These are phyloP conservation scores for Umimayanthus kanabou DNA, from an alignment of 92 coral and sea anemone species.

Conservation along the genomic window DNA sequence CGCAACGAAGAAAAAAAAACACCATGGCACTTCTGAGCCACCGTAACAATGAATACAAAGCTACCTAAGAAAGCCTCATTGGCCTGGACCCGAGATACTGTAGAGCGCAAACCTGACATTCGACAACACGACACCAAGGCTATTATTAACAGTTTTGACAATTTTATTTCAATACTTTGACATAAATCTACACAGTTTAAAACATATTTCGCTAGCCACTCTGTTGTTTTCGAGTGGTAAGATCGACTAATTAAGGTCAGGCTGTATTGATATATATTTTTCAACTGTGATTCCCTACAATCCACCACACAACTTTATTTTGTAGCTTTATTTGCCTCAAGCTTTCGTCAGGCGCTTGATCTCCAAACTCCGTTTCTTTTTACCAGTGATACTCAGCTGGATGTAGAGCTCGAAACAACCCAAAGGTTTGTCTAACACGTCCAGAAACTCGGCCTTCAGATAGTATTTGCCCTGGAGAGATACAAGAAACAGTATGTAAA, in stretches of 20 bases:
- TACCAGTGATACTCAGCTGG: constrained; percentile 44
- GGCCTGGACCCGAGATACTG: too few relatives aligned
- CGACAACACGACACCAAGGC: not conserved
- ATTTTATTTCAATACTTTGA: not conserved
- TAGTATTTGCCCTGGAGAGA: constrained; percentile 59
- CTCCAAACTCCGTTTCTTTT: constrained; percentile 25
- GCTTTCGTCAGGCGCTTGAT: not conserved
- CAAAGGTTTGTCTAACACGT: constrained; percentile 53
- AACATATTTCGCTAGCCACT: not conserved
- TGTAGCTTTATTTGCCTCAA: not conserved
- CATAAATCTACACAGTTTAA: not conserved
- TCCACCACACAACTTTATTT: not conserved
- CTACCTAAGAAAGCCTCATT: too few relatives aligned
- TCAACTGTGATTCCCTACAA: not conserved
- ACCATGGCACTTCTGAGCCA: too few relatives aligned
- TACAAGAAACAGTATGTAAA: not conserved
- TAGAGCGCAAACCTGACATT: too few relatives aligned
- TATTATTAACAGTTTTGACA: not conserved
- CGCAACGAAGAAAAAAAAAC: too few relatives aligned
- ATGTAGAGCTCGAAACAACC: constrained; percentile 53
- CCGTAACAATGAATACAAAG: too few relatives aligned
- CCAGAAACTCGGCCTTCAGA: constrained; percentile 59
- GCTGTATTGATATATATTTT: not conserved
- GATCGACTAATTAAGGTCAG: not conserved
- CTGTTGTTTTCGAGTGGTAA: not conserved